These are phyloP conservation scores for Sitobion miscanthi DNA, from an alignment of 1,140 invertebrate genomes.

Conservation along the genomic window DNA sequence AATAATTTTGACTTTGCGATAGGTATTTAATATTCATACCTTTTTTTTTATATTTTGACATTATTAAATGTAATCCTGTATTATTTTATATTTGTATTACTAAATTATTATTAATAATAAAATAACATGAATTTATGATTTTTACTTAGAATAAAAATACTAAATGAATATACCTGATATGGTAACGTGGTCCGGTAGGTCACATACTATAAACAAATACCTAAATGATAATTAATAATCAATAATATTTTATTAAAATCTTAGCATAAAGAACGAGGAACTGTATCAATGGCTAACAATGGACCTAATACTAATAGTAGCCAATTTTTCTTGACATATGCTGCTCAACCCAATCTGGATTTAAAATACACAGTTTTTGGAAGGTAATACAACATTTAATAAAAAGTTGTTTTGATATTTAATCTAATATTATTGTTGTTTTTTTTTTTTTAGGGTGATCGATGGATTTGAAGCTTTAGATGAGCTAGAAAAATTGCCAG, in stretches of 20 bases:
- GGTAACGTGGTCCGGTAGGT: no score
- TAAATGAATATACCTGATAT: no score
- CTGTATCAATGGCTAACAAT: constrained; percentile 98
- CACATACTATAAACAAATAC: no score
- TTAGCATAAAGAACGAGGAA: constrained; percentile 84
- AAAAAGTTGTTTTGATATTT: not conserved
- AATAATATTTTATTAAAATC: constrained; percentile 60
- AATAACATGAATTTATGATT: no score
- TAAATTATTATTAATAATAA: no score
- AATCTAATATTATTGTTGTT: not conserved
- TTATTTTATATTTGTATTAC: no score
- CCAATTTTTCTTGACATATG: constrained; percentile 97
- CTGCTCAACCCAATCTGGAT: constrained; percentile 93
- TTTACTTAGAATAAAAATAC: no score
- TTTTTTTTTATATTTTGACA: no score
- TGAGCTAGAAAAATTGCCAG: constrained; percentile 92
- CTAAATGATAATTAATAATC: not conserved
- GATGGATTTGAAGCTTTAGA: constrained; percentile 96
- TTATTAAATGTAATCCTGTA: no score
- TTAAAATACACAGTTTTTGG: constrained; percentile 97
- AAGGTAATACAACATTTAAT: constrained; percentile 71
- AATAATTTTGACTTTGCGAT: no score
- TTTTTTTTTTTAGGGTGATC: constrained; percentile 79
- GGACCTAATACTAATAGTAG: constrained; percentile 98
- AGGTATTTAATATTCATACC: no score